Percentiles rank a stretch among this genome's conserved stretches.
These are phyloP conservation scores for Sisor rabdophorus DNA, from an alignment of 2,113 vertebrate species.

Conservation along the genomic window DNA sequence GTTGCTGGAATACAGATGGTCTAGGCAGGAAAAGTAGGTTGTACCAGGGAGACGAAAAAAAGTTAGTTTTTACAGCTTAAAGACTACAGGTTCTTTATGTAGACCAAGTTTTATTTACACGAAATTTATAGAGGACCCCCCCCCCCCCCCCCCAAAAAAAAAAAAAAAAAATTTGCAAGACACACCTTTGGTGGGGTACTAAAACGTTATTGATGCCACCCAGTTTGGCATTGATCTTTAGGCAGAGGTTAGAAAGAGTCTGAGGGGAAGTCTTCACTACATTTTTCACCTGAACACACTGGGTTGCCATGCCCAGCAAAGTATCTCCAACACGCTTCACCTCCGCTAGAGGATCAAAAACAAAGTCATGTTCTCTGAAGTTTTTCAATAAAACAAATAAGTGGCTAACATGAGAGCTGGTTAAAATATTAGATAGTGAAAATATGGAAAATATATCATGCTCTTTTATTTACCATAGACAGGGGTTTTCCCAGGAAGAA, in stretches of 20 bases:
- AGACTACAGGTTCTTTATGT: background rate
- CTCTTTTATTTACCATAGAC: slow-evolving; percentile 80
- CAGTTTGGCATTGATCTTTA: slow-evolving; percentile 98
- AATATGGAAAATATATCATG: no score
- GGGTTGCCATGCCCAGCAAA: slow-evolving; percentile 95
- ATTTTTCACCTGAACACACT: slow-evolving; percentile 98
- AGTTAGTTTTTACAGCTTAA: background rate
- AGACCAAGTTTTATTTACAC: background rate
- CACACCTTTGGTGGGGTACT: slow-evolving; percentile 96
- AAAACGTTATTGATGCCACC: slow-evolving; percentile 98
- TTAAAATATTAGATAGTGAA: background rate
- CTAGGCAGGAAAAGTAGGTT: slow-evolving; percentile 58
- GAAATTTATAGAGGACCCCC: no score
- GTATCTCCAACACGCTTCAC: slow-evolving; percentile 97
- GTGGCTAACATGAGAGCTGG: background rate
- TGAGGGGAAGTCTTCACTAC: slow-evolving; percentile 98
- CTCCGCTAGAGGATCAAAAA: slow-evolving; percentile 74
- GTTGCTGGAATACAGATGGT: slow-evolving; percentile 97
- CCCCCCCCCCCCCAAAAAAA: no score
- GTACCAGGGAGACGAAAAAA: no score
- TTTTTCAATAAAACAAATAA: background rate
- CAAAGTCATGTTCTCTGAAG: background rate
- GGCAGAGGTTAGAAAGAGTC: slow-evolving; percentile 95
- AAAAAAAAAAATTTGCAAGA: no score
- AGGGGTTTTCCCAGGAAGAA: slow-evolving; percentile 92